phyloP scores from a whole-genome alignment of 2,888 invertebrate species.

The Apodemia mormo region DNA sequence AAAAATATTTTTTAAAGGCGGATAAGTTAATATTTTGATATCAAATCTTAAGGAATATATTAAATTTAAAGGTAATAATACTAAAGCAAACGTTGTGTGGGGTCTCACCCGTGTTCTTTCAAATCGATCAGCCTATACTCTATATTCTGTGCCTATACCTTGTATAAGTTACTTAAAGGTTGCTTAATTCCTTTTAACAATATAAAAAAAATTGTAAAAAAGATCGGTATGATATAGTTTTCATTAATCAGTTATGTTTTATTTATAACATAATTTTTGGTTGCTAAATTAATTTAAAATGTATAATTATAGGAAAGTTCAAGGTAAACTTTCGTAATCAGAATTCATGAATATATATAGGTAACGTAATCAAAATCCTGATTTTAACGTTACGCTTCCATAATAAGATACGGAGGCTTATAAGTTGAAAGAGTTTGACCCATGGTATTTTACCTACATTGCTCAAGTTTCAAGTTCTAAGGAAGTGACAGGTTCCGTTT shows the following conservation, averaged over 20 bases:
- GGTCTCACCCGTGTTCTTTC: no score
- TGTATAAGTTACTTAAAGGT: neutral
- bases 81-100: no score
- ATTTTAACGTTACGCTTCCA: neutral
- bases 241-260: no score
- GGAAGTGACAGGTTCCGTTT: conserved; percentile 66
- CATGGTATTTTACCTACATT: conserved; percentile 51
- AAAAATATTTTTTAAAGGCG: no score
- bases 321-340: neutral
- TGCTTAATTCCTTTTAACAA: no score
- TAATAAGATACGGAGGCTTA: neutral
- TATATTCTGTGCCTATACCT: no score
- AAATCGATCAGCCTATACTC: no score
- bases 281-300: neutral
- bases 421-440: conserved; percentile 39
- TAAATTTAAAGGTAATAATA: no score
- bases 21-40: no score
- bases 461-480: conserved; percentile 51
- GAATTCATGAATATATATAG: neutral
- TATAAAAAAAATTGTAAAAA: no score
- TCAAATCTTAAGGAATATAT: no score
- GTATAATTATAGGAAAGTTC: neutral
- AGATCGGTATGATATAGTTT: no score
- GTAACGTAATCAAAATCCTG: neutral
- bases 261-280: neutral